Conservation (phyloP, 2,113 vertebrate species). For the Oreotragus oreotragus region DNA sequence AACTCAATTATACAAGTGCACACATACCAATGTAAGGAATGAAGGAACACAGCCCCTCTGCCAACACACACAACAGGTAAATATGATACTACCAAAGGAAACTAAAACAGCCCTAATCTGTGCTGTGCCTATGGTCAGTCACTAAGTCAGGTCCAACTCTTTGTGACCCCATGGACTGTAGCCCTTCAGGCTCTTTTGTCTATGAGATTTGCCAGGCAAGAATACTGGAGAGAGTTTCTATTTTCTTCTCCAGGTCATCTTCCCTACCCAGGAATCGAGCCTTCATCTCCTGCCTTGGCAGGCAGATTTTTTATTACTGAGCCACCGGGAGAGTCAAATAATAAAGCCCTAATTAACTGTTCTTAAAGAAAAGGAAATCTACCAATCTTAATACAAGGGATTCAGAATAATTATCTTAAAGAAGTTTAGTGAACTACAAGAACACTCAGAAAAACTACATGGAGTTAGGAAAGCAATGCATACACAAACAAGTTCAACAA, state of each 20-base stretch:
- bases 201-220: background rate
- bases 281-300: background rate
- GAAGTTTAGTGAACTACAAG: background rate
- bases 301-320: background rate
- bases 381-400: background rate
- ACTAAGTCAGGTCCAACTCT: background rate
- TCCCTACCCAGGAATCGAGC: fast-evolving
- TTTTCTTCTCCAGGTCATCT: background rate
- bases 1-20: background rate
- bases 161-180: background rate
- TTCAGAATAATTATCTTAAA: background rate
- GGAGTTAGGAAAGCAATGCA: background rate
- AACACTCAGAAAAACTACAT: background rate
- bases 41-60: background rate
- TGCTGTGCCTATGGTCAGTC: background rate
- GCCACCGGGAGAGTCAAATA: background rate
- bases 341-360: background rate
- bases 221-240: background rate
- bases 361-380: background rate
- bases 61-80: background rate
- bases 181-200: background rate
- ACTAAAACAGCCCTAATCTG: background rate
- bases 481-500: background rate
- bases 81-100: background rate
- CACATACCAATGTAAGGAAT: background rate